Evolutionary conservation across 2,797 vertebrate species (phyloP).

Genomic region (Danio jaintianensis): DNA sequence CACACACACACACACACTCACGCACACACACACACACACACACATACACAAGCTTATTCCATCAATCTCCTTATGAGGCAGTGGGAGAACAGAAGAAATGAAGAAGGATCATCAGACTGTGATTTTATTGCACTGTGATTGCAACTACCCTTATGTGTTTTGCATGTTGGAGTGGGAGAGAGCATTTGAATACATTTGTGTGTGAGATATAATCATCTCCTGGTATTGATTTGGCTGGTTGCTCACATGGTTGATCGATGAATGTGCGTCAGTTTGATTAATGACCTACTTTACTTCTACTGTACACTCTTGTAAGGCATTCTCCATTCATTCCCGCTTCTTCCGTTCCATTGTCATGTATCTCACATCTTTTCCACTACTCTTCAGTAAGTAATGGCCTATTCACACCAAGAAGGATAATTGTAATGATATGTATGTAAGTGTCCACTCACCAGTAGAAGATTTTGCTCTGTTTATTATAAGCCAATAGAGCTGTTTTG

Average conservation of each 20-base stretch:
- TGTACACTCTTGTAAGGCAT: constrained; percentile 4
- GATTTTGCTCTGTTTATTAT: no score
- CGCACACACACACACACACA: constrained; percentile 23
- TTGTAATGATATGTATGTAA: no score
- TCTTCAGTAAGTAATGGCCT: not conserved
- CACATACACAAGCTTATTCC: constrained; percentile 31
- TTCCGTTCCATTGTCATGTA: not conserved
- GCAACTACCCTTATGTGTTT: not conserved
- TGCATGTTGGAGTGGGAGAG: constrained; percentile 32
- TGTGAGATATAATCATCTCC: constrained; percentile 34
- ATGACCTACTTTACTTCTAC: constrained; percentile 52
- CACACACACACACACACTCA: constrained; percentile 30
- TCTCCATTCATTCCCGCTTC: not conserved
- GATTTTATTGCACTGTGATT: constrained; percentile 10
- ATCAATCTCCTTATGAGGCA: not conserved
- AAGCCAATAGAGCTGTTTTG: no score
- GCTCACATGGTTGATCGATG: constrained; percentile 58
- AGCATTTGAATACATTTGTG: constrained; percentile 56
- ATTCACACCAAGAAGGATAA: no score
- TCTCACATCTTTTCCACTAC: not conserved
- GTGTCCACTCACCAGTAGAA: no score
- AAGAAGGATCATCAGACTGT: not conserved
- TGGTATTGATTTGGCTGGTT: constrained; percentile 63
- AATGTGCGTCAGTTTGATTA: constrained; percentile 66
- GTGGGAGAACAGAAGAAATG: constrained; percentile 1